Conservation (phyloP, 2,113 vertebrate genomes). For the Proterorhinus semilunaris region DNA sequence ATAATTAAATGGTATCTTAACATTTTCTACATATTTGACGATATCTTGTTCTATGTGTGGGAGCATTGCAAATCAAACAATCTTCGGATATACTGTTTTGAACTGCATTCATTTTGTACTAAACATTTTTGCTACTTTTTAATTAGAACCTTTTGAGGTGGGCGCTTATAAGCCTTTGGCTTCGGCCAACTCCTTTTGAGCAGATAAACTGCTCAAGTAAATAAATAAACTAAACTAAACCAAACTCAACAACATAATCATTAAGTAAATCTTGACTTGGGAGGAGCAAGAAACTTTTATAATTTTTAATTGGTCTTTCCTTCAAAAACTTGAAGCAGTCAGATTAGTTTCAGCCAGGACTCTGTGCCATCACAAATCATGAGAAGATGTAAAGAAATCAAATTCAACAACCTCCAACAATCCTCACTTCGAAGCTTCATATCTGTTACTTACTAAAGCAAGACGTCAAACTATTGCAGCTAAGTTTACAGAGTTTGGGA, state of each 20-base stretch:
- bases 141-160: too few relatives aligned
- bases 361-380: conserved; percentile 3
- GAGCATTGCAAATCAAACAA: not conserved
- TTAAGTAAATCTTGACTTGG: not conserved
- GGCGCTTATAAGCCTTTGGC: too few relatives aligned
- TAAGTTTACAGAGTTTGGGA: not conserved
- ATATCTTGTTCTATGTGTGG: not conserved
- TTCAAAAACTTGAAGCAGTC: not conserved
- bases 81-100: not conserved
- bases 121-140: not conserved
- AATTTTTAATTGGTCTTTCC: not conserved
- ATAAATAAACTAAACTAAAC: too few relatives aligned
- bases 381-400: conserved; percentile 20
- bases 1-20: too few relatives aligned
- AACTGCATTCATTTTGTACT: not conserved
- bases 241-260: not conserved
- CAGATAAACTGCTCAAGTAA: too few relatives aligned
- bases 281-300: not conserved
- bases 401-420: conserved; percentile 14
- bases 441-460: not conserved
- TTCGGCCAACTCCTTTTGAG: too few relatives aligned
- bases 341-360: not conserved
- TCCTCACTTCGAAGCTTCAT: not conserved
- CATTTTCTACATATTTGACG: too few relatives aligned
- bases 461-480: not conserved